Conservation (phyloP, 2,797 vertebrate species). For the Fistularia commersonii region DNA sequence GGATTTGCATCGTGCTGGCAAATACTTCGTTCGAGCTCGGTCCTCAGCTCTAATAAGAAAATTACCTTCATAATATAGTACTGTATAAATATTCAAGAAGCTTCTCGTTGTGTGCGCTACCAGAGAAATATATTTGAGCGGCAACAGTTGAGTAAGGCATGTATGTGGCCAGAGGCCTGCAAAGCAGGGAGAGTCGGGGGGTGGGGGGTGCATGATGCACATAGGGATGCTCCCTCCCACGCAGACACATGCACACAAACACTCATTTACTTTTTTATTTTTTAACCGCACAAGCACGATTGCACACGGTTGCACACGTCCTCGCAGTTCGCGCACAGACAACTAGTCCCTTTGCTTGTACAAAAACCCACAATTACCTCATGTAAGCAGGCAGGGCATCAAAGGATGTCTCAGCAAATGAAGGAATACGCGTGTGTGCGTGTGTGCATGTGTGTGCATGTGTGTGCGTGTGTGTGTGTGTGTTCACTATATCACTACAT, state of each 20-base stretch:
- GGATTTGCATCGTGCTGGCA: slow-evolving; percentile 1
- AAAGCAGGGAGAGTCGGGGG: slow-evolving; percentile 13
- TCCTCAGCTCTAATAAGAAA: slow-evolving; percentile 3
- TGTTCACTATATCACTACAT: slow-evolving; percentile 21
- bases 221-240: slow-evolving; percentile 26
- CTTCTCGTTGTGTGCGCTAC: slow-evolving; percentile 1
- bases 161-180: slow-evolving; percentile 27
- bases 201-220: slow-evolving; percentile 33
- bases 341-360: slow-evolving; percentile 6
- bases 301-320: too few species aligned
- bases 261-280: too few species aligned
- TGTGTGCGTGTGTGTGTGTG: slow-evolving; percentile 3
- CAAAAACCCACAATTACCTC: slow-evolving; percentile 36
- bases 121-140: slow-evolving; percentile 23
- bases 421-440: not conserved
- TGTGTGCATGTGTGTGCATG: slow-evolving; percentile 6
- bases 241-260: not conserved
- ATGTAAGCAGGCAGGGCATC: slow-evolving; percentile 19
- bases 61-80: not conserved
- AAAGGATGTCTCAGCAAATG: slow-evolving; percentile 23
- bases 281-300: too few species aligned
- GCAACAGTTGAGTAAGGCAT: slow-evolving; percentile 31
- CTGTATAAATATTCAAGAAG: slow-evolving; percentile 23
- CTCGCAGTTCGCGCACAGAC: not conserved
- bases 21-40: slow-evolving; percentile 1